These are phyloP conservation scores for Mixornis gularis DNA, from an alignment of 2,113 vertebrate genomes.

Conservation along the genomic window DNA sequence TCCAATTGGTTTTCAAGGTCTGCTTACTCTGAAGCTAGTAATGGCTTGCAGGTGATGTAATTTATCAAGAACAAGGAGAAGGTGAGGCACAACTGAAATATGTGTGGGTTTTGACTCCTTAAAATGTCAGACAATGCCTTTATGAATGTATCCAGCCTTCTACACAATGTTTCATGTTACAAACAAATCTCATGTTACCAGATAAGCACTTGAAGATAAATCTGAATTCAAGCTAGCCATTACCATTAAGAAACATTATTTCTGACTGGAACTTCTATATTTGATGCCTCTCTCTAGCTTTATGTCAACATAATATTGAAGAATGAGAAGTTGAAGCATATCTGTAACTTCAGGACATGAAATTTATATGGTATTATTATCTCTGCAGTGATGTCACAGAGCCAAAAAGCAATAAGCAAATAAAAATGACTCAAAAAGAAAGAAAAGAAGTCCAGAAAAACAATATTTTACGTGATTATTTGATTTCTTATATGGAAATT, in stretches of 20 bases:
- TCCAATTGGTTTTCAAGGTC: conserved; percentile 20
- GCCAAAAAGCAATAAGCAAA: background rate
- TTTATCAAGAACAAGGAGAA: conserved; percentile 18
- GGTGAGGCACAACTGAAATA: background rate
- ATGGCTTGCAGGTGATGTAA: background rate
- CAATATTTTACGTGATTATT: background rate
- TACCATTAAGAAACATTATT: background rate
- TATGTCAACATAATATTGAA: background rate
- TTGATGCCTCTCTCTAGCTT: background rate
- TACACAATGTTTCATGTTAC: background rate
- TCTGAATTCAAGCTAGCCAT: background rate
- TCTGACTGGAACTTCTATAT: background rate
- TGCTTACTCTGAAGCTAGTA: conserved; percentile 6
- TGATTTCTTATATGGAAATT: background rate
- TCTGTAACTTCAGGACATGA: background rate
- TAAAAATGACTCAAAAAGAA: background rate
- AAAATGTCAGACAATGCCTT: conserved; percentile 13
- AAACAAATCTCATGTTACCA: background rate
- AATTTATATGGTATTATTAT: background rate
- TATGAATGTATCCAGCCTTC: conserved; percentile 17
- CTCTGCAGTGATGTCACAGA: background rate
- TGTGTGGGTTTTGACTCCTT: background rate
- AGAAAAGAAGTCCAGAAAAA: background rate
- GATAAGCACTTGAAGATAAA: background rate
- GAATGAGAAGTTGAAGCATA: background rate